Evolutionary conservation across 1,140 invertebrate genomes (phyloP).

Genomic region (Caenorhabditis remanei): DNA sequence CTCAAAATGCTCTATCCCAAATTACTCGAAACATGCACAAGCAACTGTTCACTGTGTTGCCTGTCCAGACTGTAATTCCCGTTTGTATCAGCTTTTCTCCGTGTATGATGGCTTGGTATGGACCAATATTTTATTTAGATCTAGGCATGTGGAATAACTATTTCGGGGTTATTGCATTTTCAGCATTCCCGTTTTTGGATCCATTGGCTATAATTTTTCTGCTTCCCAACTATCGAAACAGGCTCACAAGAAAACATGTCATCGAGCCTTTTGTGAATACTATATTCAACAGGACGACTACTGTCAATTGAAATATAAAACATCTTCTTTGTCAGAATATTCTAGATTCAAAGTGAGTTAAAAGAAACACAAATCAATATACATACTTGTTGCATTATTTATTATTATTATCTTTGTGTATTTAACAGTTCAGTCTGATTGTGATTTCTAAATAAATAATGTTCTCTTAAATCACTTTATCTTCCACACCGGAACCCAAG

Average conservation of each 20-base stretch:
- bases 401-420: too few species aligned
- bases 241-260: background rate
- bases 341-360: too few species aligned
- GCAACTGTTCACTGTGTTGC: background rate
- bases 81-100: background rate
- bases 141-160: too few species aligned
- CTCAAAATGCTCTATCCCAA: background rate
- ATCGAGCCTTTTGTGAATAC: background rate
- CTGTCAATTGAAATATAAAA: background rate
- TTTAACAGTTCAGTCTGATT: too few species aligned
- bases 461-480: too few species aligned
- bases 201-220: background rate
- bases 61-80: background rate
- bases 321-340: too few species aligned
- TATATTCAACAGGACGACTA: background rate
- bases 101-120: conserved; percentile 2
- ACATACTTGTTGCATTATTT: too few species aligned
- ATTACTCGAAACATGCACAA: background rate
- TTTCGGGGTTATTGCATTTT: background rate
- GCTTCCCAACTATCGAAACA: background rate
- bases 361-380: too few species aligned
- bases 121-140: background rate
- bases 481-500: too few species aligned
- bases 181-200: background rate
- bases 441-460: too few species aligned